Percentiles rank a stretch among this genome's conserved stretches.
phyloP scores from a whole-genome alignment of 2,113 vertebrate species.

The Lethenteron camtschaticum region DNA sequence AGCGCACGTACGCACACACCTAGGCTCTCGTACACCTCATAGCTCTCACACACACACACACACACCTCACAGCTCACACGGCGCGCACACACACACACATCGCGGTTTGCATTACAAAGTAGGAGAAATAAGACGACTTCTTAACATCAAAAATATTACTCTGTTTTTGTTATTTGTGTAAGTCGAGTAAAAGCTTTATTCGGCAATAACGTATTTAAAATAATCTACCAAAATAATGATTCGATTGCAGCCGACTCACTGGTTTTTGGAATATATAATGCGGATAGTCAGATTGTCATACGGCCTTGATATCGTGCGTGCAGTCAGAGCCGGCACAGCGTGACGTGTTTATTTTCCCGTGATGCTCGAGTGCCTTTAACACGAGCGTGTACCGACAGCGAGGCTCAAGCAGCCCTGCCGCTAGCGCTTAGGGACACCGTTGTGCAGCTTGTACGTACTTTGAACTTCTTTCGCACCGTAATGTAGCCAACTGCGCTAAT shows the following conservation, averaged over 20 bases:
- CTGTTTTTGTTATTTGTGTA: no score
- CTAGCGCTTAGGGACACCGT: background rate
- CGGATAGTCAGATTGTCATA: background rate
- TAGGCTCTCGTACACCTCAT: no score
- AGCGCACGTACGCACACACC: no score
- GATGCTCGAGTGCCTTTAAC: background rate
- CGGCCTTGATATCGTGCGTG: background rate
- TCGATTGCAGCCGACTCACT: background rate
- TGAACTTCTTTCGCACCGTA: background rate
- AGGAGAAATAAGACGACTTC: no score
- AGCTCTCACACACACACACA: no score
- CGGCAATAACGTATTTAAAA: background rate
- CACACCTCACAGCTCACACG: no score
- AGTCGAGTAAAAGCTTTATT: background rate
- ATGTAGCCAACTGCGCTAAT: no score
- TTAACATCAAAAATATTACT: no score
- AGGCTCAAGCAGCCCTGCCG: background rate
- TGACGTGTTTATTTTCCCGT: background rate
- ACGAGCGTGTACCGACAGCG: background rate
- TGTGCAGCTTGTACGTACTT: background rate
- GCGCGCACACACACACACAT: no score
- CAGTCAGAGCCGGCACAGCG: constrained; percentile 3
- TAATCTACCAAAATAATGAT: background rate
- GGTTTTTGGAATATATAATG: background rate
- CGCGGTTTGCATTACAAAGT: no score